Percentiles rank a stretch among this genome's conserved stretches.
Conservation (phyloP, 2,797 vertebrate genomes). For the Cuniculus paca region DNA sequence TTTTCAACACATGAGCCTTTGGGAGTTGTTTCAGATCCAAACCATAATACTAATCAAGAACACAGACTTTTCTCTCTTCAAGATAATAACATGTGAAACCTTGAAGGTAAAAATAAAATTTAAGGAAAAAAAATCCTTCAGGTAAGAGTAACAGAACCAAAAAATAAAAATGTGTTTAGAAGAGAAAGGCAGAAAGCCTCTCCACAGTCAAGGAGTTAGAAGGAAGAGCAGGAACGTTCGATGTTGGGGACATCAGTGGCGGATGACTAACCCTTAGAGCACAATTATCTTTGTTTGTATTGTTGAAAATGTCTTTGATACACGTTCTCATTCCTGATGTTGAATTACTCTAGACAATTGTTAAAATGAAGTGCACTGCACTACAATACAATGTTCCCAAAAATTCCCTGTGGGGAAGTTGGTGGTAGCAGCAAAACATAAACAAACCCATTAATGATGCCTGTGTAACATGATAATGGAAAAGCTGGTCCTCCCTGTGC, state of each 20-base stretch:
- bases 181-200: background rate
- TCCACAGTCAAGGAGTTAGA: background rate
- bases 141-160: background rate
- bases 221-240: background rate
- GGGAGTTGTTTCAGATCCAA: background rate
- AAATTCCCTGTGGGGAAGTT: conserved; percentile 63
- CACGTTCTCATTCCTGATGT: conserved; percentile 62
- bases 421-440: conserved; percentile 53
- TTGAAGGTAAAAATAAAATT: conserved; percentile 15
- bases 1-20: background rate
- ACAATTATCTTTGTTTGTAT: conserved; percentile 22
- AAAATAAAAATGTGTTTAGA: background rate
- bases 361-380: conserved; percentile 28
- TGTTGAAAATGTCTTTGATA: conserved; percentile 55
- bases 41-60: background rate
- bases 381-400: conserved; percentile 66
- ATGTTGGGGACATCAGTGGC: background rate
- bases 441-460: conserved; percentile 74
- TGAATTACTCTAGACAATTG: conserved; percentile 65
- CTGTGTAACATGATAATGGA: background rate
- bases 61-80: background rate
- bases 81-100: background rate
- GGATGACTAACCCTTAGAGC: background rate
- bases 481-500: conserved; percentile 66
- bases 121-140: background rate